Base-by-base conservation (phyloP, 2,888 invertebrate species). In the Tenthredo livida region DNA sequence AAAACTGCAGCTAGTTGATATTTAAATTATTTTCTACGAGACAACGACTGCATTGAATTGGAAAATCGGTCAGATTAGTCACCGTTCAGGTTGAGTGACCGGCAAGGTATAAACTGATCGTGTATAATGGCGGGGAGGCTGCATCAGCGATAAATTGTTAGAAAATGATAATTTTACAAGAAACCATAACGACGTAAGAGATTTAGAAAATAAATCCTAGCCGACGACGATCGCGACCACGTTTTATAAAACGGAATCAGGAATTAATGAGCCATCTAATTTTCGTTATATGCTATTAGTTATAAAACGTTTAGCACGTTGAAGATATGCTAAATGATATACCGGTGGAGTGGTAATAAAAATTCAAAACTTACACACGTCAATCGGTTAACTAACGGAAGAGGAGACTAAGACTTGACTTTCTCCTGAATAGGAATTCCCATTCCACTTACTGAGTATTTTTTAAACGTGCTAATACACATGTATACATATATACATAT, bases 21-120 rank as follows among this genome's bases (percentile, higher is more conserved):
- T 61, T 61, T 33, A 17, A 25, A 29, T 40, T 29, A 21, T 1
- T 9, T 43, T 40, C 73, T 33, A 33, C 15, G 67, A 33, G 67
- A 67, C 33, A 7, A 67, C 33, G 33, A 67, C 77, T 33, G n/a
- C 17, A 54, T 54, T 21, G 73, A 54, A 77, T 77, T 77, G 77
- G 50, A 77, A 77, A 77, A 77, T 77, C 54, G 77, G 33, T 77
- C 33, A 54, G 29, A 54, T 73, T 73, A 73, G 40, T 77, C 47
- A 58, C 21, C 37, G 77, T 3, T 77, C 33, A 17, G 17, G 50
- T 77, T 29, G 50, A 54, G 10, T n/a, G 15, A 29, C 29, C n/a
- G 9, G 72, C 72, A 21, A 21, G 72, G 15, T n/a, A 72, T n/a
- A 40, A 37, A 43, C 40, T 21, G 33, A 1, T 37, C 37, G 37